Evolutionary conservation across 2,797 vertebrate genomes (phyloP).

Genomic region (Neoniphon sammara): DNA sequence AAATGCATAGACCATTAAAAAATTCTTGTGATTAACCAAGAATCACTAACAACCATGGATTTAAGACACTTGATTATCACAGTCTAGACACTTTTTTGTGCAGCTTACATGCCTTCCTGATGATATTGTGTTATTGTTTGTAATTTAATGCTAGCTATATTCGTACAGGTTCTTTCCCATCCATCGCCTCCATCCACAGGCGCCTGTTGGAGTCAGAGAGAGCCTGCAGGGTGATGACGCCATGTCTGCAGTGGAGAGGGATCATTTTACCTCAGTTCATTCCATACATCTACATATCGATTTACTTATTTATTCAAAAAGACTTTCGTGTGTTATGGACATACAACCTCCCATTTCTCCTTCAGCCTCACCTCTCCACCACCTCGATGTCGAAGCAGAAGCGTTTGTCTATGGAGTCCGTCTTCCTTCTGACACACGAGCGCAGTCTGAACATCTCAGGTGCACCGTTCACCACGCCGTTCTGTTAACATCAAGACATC

Average conservation of each 20-base stretch:
- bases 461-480: slow-evolving; percentile 88
- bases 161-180: slow-evolving; percentile 96
- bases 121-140: neutral
- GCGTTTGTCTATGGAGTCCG: slow-evolving; percentile 97
- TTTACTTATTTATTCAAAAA: slow-evolving; percentile 8
- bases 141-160: neutral
- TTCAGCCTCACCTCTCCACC: slow-evolving; percentile 89
- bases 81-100: too few relatives aligned
- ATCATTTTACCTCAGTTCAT: slow-evolving; percentile 3
- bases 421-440: slow-evolving; percentile 96
- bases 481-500: slow-evolving; percentile 81
- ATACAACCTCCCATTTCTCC: neutral
- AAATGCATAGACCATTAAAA: neutral
- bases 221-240: slow-evolving; percentile 95
- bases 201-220: slow-evolving; percentile 95
- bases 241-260: slow-evolving; percentile 84
- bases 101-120: neutral
- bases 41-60: too few relatives aligned
- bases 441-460: slow-evolving; percentile 94
- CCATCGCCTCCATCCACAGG: slow-evolving; percentile 99
- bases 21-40: too few relatives aligned
- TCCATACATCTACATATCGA: neutral
- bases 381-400: slow-evolving; percentile 99
- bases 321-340: neutral
- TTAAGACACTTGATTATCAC: too few relatives aligned